Base-by-base conservation (phyloP, 2,888 invertebrate genomes). In the Callimorpha dominula region DNA sequence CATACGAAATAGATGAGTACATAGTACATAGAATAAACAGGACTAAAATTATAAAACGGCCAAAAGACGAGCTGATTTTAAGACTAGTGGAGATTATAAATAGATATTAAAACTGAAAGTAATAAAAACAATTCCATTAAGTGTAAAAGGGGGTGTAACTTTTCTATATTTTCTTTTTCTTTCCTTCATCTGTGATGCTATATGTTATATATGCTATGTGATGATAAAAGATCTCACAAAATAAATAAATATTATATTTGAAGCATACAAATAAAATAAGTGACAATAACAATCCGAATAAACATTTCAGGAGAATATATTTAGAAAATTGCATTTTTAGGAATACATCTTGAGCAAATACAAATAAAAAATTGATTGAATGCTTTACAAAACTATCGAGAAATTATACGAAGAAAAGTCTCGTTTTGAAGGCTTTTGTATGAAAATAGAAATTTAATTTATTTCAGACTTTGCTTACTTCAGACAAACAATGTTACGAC, bases 301-400 rank as follows among this genome's bases (percentile, higher is more conserved):
- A 9, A 65, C 49, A 50, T 17, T 65, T 65, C 15, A 15, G 20
- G 46, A 4, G 0, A 49, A 65, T 14, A 65, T 49, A 9, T 50
- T 65, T 7, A 15, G 17, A 15, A 31, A 50, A 50, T 50, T 1
- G 4, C 9, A 65, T 31, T 65, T 65, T 14, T 31, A 49, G 20
- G 17, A 62, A 62, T 62, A 62, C 40, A 62, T 69, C 15, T 15
- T 1, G 46, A 49, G 62, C 62, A 69, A 69, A 49, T 50, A 62
- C 31, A 62, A 69, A 62, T 62, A 69, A n/a, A 69, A 68, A 46
- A 40, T 17, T 69, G 17, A 68, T 68, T 68, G 60, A 46, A 68
- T 60, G 49, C 31, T 62, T 68, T 60, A 31, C 14, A 46, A 11
- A 57, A 60, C 68, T 46, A 49, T 49, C 49, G 31, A 57, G 60